Conservation (phyloP, 2,888 invertebrate genomes). For the Acleris cristana region DNA sequence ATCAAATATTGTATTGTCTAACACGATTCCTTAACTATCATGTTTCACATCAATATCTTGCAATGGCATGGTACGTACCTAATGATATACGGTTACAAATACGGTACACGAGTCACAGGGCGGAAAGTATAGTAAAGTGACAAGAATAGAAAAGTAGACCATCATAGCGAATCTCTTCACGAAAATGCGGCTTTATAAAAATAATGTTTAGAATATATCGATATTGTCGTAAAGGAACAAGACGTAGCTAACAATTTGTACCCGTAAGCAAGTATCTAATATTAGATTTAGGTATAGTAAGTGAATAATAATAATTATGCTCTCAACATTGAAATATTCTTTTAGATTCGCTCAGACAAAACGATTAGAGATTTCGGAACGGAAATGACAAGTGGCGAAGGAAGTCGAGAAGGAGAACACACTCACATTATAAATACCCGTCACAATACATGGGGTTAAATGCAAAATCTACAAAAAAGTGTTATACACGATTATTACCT, state of each 20-base stretch:
- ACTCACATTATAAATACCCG: slow-evolving; percentile 71
- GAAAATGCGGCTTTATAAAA: slow-evolving; percentile 35
- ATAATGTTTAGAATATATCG: slow-evolving; percentile 37
- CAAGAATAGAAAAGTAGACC: slow-evolving; percentile 44
- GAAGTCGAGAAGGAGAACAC: slow-evolving; percentile 68
- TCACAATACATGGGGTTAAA: slow-evolving; percentile 81
- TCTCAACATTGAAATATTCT: slow-evolving; percentile 11
- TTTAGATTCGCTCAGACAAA: slow-evolving; percentile 19
- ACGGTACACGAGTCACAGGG: slow-evolving; percentile 55
- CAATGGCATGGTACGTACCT: slow-evolving; percentile 63
- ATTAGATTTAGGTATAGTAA: slow-evolving; percentile 25
- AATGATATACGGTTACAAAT: slow-evolving; percentile 69
- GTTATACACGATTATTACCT: slow-evolving; percentile 78
- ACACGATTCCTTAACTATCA: slow-evolving; percentile 83
- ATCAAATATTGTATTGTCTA: slow-evolving; percentile 85
- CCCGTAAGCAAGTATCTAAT: slow-evolving; percentile 42
- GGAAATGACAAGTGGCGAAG: slow-evolving; percentile 49
- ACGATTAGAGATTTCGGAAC: slow-evolving; percentile 40
- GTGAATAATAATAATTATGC: slow-evolving; percentile 14
- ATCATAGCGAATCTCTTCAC: slow-evolving; percentile 33
- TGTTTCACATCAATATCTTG: slow-evolving; percentile 81
- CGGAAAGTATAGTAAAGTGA: slow-evolving; percentile 59
- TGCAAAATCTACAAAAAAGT: slow-evolving; percentile 79
- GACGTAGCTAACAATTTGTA: slow-evolving; percentile 57
- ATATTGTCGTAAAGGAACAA: slow-evolving; percentile 75